phyloP scores from a whole-genome alignment of 92 coral and sea anemone species.

The Palythoa grandis region DNA sequence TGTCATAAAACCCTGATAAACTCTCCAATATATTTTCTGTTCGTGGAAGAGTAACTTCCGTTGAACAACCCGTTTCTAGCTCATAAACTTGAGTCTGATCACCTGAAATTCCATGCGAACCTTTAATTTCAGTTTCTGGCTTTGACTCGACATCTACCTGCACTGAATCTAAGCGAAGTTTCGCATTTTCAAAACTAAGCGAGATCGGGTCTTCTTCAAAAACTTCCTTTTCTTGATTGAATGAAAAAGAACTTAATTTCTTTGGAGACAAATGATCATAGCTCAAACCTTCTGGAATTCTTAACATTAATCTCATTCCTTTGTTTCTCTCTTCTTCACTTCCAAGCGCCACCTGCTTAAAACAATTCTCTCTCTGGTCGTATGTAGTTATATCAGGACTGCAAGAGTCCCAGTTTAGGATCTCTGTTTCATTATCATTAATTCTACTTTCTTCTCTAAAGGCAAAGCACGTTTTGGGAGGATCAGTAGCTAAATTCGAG shows the following conservation, averaged over 20 bases:
- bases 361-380: constrained; percentile 8
- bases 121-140: not conserved
- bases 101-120: not conserved
- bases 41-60: constrained; percentile 18
- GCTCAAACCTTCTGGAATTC: not conserved
- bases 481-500: not conserved
- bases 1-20: constrained; percentile 51
- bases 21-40: constrained; percentile 40
- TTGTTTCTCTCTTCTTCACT: constrained; percentile 4
- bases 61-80: constrained; percentile 1
- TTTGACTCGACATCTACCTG: constrained; percentile 4
- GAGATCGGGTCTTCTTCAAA: constrained; percentile 30
- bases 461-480: not conserved
- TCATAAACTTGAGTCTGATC: not conserved
- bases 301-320: not conserved
- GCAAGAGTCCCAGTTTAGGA: constrained; percentile 21
- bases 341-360: constrained; percentile 17
- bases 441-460: constrained; percentile 5
- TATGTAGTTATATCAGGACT: constrained; percentile 2
- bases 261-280: not conserved
- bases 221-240: not conserved
- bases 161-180: constrained; percentile 5
- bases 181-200: constrained; percentile 42
- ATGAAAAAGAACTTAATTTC: not conserved
- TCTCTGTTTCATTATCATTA: constrained; percentile 9